Conservation (phyloP, 2,797 vertebrate species). For the Champsocephalus gunnari region DNA sequence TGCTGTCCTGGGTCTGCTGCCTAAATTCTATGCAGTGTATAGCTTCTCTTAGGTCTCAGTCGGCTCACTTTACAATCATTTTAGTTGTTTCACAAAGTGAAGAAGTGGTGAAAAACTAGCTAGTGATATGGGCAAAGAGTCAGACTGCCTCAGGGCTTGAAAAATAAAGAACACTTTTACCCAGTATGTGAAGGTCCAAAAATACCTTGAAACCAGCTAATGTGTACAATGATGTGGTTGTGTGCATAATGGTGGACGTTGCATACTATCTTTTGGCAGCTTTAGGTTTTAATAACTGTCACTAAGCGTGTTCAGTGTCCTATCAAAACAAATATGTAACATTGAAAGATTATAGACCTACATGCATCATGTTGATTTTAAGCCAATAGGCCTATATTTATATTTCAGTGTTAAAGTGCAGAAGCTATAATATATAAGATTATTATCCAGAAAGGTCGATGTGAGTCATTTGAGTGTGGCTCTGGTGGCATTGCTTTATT, state of each 20-base stretch:
- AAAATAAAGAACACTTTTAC: constrained; percentile 58
- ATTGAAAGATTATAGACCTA: not conserved
- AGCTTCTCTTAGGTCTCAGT: constrained; percentile 28
- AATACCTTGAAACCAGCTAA: constrained; percentile 60
- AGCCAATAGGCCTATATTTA: not conserved
- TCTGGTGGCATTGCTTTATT: not conserved
- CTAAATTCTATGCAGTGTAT: constrained; percentile 53
- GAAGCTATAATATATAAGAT: constrained; percentile 3
- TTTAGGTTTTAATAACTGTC: constrained; percentile 23
- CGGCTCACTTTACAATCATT: constrained; percentile 48
- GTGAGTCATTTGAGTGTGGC: not conserved
- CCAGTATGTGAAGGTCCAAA: constrained; percentile 59
- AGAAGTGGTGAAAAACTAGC: constrained; percentile 35
- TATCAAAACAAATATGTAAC: constrained; percentile 3
- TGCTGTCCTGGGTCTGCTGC: constrained; percentile 59
- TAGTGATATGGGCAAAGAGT: constrained; percentile 43
- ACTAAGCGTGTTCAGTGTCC: constrained; percentile 24
- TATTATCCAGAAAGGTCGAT: not conserved
- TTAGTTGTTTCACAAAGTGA: constrained; percentile 58
- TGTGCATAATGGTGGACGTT: constrained; percentile 39
- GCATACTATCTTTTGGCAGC: constrained; percentile 35
- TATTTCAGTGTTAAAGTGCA: not conserved
- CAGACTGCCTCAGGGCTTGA: constrained; percentile 48
- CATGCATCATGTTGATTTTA: not conserved
- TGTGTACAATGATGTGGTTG: constrained; percentile 62